Evolutionary conservation across 2,797 vertebrate genomes (phyloP), one percentile per base, ranked within the genome.

Genomic region (Thalassophryne amazonica): DNA sequence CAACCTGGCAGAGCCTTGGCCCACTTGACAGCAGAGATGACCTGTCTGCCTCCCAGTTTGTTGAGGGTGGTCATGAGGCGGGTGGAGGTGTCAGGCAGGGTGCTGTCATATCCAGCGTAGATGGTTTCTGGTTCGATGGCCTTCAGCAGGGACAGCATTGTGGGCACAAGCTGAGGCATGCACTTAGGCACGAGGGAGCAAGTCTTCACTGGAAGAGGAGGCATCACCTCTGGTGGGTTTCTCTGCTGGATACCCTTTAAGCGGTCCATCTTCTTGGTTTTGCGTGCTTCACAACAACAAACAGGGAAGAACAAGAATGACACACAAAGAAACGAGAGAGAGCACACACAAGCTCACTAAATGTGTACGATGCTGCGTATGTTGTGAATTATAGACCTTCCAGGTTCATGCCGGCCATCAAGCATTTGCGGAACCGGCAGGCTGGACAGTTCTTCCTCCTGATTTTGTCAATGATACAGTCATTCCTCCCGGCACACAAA

Each of bases 401-500:
- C 8, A 99, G 89, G 84, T 97, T 99, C 97, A 99, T 99, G 70
- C 97, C 97, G 2, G 95, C 97, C 81, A 98, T 94, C 40, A 97
- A 94, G 89, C 97, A 99, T 81, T 99, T 99, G 61, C 96, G 91
- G 68, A 94, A 98, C 73, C 97, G 95, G 71, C 97, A 99, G 0
- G 97, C 97, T 0, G 97, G 97, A 59, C 97, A 99, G 88, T 99
- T 99, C 81, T 99, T 99, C 78, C 97, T 91, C 65, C 97, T 90
- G 73, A 99, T 99, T 85, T 99, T 99, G 89, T 99, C 97, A 46
- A 99, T 99, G 65, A 99, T 99, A 86, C 97, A 99, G 64, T 99
- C 97, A 20, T 99, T 99, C 56, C 97, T 92, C 71, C 97, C 97
- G 15, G 97, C 97, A 21, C 97, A 99, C 76, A 99, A 91, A 71